phyloP scores from a whole-genome alignment of 2,888 invertebrate genomes.

The Eristalis arbustorum region DNA sequence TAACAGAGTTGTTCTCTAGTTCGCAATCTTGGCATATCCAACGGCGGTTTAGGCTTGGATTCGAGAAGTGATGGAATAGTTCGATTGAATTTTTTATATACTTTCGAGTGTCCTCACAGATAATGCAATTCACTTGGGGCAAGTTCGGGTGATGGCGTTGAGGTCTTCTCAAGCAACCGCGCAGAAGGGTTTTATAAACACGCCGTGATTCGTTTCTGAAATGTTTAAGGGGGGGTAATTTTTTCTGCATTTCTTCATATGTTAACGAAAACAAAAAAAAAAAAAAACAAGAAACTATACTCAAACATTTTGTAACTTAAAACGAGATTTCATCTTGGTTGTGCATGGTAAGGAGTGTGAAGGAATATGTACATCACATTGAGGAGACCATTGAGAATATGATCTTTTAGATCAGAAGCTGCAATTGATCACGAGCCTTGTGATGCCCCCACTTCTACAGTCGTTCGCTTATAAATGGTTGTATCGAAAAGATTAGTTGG shows the following conservation, averaged over 20 bases:
- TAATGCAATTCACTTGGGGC: constrained; percentile 77
- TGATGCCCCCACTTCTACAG: too few species aligned
- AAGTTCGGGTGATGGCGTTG: constrained; percentile 78
- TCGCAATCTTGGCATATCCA: constrained; percentile 80
- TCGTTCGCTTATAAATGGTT: too few species aligned
- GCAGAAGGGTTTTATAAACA: constrained; percentile 79
- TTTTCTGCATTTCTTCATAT: neutral
- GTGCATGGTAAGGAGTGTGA: too few species aligned
- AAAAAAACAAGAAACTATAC: neutral
- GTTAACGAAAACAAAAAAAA: neutral
- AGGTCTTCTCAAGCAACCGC: constrained; percentile 78
- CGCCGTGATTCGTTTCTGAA: constrained; percentile 79
- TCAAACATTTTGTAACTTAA: too few species aligned
- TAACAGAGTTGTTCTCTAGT: constrained; percentile 80
- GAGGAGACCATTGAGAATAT: too few species aligned
- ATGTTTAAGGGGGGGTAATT: constrained; percentile 48
- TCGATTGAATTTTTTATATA: constrained; percentile 79
- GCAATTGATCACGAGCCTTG: too few species aligned
- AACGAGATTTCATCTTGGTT: too few species aligned
- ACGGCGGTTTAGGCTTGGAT: constrained; percentile 79
- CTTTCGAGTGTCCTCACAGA: constrained; percentile 79
- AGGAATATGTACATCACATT: too few species aligned
- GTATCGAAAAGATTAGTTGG: too few species aligned
- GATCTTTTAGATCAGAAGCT: too few species aligned
- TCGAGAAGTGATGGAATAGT: constrained; percentile 79